A percentile compares a stretch with the other conserved stretches of the same genome.
phyloP scores from a whole-genome alignment of 2,888 invertebrate genomes.

The Hartigia nigra region DNA sequence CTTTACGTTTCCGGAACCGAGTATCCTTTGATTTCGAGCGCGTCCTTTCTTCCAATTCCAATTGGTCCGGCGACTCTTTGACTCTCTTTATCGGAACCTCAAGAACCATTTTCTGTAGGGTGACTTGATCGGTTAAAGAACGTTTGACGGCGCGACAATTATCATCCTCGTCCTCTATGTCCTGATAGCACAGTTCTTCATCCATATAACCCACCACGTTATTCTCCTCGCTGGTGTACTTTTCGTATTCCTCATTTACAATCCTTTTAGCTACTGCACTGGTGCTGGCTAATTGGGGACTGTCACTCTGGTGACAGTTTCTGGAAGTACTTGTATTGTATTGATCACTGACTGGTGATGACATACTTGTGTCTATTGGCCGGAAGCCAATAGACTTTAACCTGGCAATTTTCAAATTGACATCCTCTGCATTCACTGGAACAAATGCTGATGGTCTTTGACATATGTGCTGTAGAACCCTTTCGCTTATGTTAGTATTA shows the following conservation, averaged over 20 bases:
- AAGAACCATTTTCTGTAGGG: not conserved
- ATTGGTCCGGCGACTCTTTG: not conserved
- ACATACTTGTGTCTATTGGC: slow-evolving; percentile 42
- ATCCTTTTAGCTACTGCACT: slow-evolving; percentile 37
- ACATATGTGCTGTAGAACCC: slow-evolving; percentile 1
- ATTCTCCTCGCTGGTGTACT: slow-evolving; percentile 58
- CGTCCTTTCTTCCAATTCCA: not conserved
- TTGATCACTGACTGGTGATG: slow-evolving; percentile 11
- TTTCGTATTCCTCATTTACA: slow-evolving; percentile 56
- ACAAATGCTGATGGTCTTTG: slow-evolving; percentile 52
- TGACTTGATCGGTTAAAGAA: not conserved
- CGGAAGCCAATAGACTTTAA: slow-evolving; percentile 59
- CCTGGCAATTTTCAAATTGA: slow-evolving; percentile 48
- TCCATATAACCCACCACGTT: slow-evolving; percentile 59
- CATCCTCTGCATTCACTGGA: slow-evolving; percentile 51
- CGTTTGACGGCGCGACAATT: not conserved
- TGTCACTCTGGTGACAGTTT: slow-evolving; percentile 4
- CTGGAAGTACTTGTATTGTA: not conserved
- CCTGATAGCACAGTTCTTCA: slow-evolving; percentile 56
- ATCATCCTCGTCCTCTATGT: slow-evolving; percentile 56
- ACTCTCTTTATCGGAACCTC: not conserved
- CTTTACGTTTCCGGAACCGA: not conserved
- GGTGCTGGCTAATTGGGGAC: slow-evolving; percentile 14
- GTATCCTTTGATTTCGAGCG: not conserved
- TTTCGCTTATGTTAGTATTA: not conserved